Conservation (phyloP, 1,140 invertebrate genomes). For the Cyphomyrmex costatus region DNA sequence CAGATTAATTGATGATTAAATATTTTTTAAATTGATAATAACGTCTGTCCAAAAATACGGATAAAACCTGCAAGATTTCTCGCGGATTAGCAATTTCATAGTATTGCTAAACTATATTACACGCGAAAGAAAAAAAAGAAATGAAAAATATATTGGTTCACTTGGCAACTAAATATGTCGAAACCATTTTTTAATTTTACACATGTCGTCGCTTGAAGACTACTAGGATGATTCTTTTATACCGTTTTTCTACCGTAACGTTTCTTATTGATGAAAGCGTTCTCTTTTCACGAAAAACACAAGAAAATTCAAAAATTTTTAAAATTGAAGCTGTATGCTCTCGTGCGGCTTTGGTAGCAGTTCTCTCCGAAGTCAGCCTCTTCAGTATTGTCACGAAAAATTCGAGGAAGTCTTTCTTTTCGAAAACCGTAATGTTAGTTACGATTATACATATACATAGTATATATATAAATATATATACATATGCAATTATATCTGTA, state of each 20-base stretch:
- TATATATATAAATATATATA: conserved; percentile 33
- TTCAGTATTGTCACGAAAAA: conserved; percentile 46
- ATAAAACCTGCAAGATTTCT: conserved; percentile 1
- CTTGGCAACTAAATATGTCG: neutral
- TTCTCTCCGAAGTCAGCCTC: conserved; percentile 53
- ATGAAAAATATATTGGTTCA: conserved; percentile 11
- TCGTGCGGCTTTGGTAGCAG: neutral
- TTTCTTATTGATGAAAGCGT: conserved; percentile 29
- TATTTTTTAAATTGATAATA: conserved; percentile 18
- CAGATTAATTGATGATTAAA: neutral
- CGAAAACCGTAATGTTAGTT: conserved; percentile 41
- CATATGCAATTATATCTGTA: conserved; percentile 64
- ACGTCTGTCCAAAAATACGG: neutral
- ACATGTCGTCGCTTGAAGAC: neutral
- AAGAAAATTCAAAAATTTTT: conserved; percentile 16
- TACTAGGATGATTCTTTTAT: conserved; percentile 30
- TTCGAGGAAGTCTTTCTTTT: conserved; percentile 54
- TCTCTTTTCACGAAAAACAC: neutral
- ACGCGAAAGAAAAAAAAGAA: conserved; percentile 30
- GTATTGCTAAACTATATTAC: neutral
- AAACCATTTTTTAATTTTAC: conserved; percentile 19
- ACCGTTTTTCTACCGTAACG: conserved; percentile 42
- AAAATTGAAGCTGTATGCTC: conserved; percentile 13
- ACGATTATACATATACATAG: conserved; percentile 43
- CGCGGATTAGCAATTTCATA: neutral